Evolutionary conservation across 2,797 vertebrate genomes (phyloP).

Genomic region (Propithecus deckenii): DNA sequence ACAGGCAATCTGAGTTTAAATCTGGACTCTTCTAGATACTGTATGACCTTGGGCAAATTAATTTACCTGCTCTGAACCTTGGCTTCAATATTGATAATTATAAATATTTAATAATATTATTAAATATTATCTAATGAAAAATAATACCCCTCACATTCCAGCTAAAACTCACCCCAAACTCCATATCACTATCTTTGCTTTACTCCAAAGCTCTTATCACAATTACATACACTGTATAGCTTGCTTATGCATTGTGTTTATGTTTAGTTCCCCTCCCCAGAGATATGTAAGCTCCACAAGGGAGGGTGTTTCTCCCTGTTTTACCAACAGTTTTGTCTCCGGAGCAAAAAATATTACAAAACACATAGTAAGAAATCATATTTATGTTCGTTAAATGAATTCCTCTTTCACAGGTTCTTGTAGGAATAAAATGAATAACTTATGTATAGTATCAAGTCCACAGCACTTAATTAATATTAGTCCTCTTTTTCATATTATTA

Average conservation of each 20-base stretch:
- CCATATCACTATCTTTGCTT: not conserved
- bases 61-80: not conserved
- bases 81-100: not conserved
- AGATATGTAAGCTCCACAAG: not conserved
- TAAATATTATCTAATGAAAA: not conserved
- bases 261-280: not conserved
- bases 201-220: not conserved
- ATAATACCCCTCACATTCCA: not conserved
- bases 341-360: not conserved
- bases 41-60: not conserved
- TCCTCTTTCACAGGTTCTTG: not conserved
- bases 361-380: not conserved
- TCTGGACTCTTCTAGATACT: not conserved
- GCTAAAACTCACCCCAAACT: not conserved
- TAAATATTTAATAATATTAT: not conserved
- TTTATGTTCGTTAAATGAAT: constrained; percentile 19
- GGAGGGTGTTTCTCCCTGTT: not conserved
- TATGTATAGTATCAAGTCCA: not conserved
- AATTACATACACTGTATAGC: not conserved
- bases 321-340: not conserved
- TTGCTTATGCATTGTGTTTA: not conserved
- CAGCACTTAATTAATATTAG: not conserved
- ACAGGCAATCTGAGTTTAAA: not conserved
- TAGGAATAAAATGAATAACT: not conserved
- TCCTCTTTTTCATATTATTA: not conserved